Conservation (phyloP, 2,113 vertebrate genomes). For the Glaucomys volans region DNA sequence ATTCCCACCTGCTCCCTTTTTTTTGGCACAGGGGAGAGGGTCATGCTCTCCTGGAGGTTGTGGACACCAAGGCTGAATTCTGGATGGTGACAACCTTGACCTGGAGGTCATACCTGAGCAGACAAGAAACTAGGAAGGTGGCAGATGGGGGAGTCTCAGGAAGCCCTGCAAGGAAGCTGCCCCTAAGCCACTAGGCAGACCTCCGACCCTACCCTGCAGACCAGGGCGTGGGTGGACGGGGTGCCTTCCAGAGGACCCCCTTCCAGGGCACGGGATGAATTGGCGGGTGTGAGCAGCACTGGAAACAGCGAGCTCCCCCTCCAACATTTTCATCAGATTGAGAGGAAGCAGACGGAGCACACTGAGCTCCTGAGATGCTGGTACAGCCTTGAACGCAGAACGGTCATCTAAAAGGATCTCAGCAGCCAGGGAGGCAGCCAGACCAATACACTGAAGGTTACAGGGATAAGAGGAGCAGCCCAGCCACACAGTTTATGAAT, state of each 20-base stretch:
- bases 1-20: background rate
- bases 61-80: background rate
- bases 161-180: background rate
- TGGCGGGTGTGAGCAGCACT: background rate
- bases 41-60: no score
- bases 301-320: background rate
- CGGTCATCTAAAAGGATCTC: background rate
- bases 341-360: background rate
- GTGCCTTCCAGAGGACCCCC: background rate
- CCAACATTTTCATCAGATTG: background rate
- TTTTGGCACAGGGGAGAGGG: no score
- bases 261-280: background rate
- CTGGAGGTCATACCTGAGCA: background rate
- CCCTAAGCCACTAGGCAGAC: no score
- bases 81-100: background rate
- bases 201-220: accelerated
- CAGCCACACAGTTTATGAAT: background rate
- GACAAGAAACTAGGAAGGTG: background rate
- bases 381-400: background rate
- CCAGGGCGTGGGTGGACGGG: accelerated
- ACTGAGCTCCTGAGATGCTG: background rate
- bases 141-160: background rate
- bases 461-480: background rate
- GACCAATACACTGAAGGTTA: background rate
- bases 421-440: background rate